Evolutionary conservation across 2,797 vertebrate species (phyloP).

Genomic region (Thaleichthys pacificus): DNA sequence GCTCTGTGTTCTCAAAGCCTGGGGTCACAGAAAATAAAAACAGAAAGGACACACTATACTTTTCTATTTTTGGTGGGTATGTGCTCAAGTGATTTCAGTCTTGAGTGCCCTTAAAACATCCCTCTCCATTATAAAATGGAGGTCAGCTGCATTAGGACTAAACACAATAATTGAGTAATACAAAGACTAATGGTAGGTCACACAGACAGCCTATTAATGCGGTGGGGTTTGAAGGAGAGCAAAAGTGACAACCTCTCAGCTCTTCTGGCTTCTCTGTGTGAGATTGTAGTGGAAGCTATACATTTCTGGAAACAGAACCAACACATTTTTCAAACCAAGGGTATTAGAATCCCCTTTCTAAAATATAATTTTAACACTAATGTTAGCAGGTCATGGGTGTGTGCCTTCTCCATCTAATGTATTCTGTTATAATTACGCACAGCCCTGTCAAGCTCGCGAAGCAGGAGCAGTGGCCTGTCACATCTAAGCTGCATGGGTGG

Average conservation of each 20-base stretch:
- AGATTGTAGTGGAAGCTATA: constrained; percentile 35
- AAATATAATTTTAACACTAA: background rate
- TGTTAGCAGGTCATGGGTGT: constrained; percentile 27
- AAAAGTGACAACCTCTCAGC: constrained; percentile 56
- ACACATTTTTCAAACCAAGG: constrained; percentile 14
- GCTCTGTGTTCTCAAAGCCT: constrained; percentile 54
- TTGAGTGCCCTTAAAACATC: constrained; percentile 67
- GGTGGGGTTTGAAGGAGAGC: constrained; percentile 50
- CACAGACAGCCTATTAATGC: constrained; percentile 59
- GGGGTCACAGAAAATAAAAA: constrained; percentile 41
- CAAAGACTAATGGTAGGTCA: constrained; percentile 54
- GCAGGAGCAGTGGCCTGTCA: constrained; percentile 40
- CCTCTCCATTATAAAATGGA: constrained; percentile 64
- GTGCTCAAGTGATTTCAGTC: constrained; percentile 56
- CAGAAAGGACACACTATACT: constrained; percentile 9
- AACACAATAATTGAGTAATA: constrained; percentile 64
- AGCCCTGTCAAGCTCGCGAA: constrained; percentile 30
- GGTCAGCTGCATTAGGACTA: constrained; percentile 70
- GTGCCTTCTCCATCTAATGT: constrained; percentile 21
- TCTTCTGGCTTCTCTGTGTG: constrained; percentile 39
- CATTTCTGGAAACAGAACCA: constrained; percentile 37
- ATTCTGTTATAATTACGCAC: constrained; percentile 41
- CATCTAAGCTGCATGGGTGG: constrained; percentile 24
- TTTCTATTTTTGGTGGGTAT: constrained; percentile 32
- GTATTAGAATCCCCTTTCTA: too few relatives aligned